A percentile compares a stretch with the other conserved stretches of the same genome.
These are phyloP conservation scores for Homarus gammarus DNA, from an alignment of 2,888 invertebrate species.

Conservation along the genomic window DNA sequence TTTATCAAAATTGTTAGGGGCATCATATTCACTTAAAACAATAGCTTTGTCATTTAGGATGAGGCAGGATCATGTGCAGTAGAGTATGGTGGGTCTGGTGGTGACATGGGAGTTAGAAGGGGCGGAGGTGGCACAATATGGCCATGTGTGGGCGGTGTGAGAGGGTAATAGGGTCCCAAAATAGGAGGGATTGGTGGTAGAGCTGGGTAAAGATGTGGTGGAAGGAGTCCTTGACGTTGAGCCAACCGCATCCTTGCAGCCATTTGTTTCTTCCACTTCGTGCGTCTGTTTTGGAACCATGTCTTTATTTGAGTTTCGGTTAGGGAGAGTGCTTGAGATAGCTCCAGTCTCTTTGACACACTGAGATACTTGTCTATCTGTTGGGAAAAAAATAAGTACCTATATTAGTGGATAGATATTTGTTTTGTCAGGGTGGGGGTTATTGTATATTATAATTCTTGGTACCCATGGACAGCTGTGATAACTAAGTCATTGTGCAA, in stretches of 20 bases:
- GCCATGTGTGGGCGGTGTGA: slow-evolving; percentile 40
- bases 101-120: slow-evolving; percentile 55
- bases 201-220: slow-evolving; percentile 72
- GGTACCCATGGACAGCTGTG: too few relatives aligned
- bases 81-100: slow-evolving; percentile 54
- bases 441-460: too few relatives aligned
- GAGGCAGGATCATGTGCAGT: slow-evolving; percentile 52
- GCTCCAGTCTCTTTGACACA: slow-evolving; percentile 95
- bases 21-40: background rate
- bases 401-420: too few relatives aligned
- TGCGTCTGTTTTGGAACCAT: slow-evolving; percentile 96
- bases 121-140: slow-evolving; percentile 63
- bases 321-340: slow-evolving; percentile 91
- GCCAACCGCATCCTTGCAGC: slow-evolving; percentile 93
- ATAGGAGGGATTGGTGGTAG: slow-evolving; percentile 67
- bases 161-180: slow-evolving; percentile 69
- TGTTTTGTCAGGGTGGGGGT: too few relatives aligned
- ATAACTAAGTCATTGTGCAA: too few relatives aligned
- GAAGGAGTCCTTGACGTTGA: slow-evolving; percentile 87
- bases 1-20: background rate
- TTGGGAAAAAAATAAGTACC: slow-evolving; percentile 68
- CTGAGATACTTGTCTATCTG: slow-evolving; percentile 95
- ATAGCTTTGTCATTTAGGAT: slow-evolving; percentile 1
- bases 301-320: slow-evolving; percentile 98
- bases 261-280: slow-evolving; percentile 98